Base-by-base conservation (phyloP, 2,797 vertebrate genomes). In the Syndactyla subalaris region DNA sequence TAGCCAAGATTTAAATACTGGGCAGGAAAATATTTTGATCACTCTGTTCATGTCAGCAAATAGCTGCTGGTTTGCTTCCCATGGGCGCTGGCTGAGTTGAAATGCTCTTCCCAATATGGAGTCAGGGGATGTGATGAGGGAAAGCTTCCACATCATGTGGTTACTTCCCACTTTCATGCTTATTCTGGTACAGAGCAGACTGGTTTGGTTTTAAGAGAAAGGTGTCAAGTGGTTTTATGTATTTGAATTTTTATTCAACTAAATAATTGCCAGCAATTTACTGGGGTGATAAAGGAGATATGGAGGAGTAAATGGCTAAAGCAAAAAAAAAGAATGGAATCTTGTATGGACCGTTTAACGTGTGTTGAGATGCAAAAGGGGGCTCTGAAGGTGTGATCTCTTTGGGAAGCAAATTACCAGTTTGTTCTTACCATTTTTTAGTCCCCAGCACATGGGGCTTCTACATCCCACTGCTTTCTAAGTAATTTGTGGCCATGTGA, bases 1-100 rank as follows among this genome's bases (percentile, higher is more conserved):
- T 7, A 85, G 83, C 76, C 66, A 86, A 78, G 83, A 54, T 72
- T 85, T 89, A 68, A 88, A 54, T 24, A 86, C 49, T 34, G 82
- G 86, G 43, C 46, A 78, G 66, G 80, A 84, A 93, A 94, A 81
- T 70, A 51, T 75, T 92, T 86, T 72, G 84, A 72, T 88, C 14
- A 4, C 54, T 78, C 46, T 17, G 34, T 86, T 84, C 70, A 13
- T 6, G 6, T 62, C 85, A 88, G 70, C 23, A 90, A 89, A 46
- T 39, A 81, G 70, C 82, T 93, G 36, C 62, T 95, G 70, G 22
- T 80, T 39, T 1, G 8, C 39, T 48, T 86, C 85, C 73, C 70
- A 2, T n/a, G 85, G 89, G 54, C 70, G 51, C 9, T 30, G 52
- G n/a, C 20, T 43, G 72, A 62, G 41, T n/a, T 51, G 29, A 27